phyloP scores from a whole-genome alignment of 2,113 vertebrate genomes.

The Callopanchax toddi region DNA sequence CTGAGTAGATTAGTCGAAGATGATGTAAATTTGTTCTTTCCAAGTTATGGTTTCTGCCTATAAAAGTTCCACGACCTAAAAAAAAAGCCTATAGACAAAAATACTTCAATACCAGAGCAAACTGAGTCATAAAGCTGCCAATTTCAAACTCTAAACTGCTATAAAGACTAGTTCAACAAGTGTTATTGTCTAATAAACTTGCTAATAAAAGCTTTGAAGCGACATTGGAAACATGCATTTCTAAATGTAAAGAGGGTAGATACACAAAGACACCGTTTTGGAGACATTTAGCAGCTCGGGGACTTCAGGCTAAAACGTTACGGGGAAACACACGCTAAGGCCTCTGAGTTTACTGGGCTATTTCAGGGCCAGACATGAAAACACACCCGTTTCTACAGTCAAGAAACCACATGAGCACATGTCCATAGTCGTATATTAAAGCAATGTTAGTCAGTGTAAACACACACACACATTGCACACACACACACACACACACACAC shows the following conservation, averaged over 20 bases:
- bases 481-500: too few species aligned
- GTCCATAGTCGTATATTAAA: conserved; percentile 20
- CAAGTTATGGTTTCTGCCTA: neutral
- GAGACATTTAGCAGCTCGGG: neutral
- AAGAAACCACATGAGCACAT: conserved; percentile 32
- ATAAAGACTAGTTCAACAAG: neutral
- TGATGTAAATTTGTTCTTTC: too few species aligned
- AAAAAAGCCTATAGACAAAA: too few species aligned
- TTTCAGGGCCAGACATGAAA: conserved; percentile 46
- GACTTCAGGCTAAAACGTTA: neutral
- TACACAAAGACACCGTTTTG: neutral
- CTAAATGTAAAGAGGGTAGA: neutral
- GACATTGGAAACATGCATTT: neutral
- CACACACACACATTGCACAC: neutral
- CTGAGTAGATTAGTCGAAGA: too few species aligned
- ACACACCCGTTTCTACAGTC: conserved; percentile 24
- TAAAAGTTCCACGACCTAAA: too few species aligned
- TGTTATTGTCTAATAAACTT: neutral
- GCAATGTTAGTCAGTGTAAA: conserved; percentile 15
- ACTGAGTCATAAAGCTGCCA: neutral
- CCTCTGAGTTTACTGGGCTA: conserved; percentile 33
- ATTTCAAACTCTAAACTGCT: neutral
- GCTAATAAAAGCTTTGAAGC: neutral
- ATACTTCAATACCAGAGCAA: neutral
- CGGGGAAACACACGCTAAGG: conserved; percentile 11